Percentiles rank a stretch among this genome's conserved stretches.
These are phyloP conservation scores for Carettochelys insculpta DNA, from an alignment of 2,113 vertebrate genomes.

Conservation along the genomic window DNA sequence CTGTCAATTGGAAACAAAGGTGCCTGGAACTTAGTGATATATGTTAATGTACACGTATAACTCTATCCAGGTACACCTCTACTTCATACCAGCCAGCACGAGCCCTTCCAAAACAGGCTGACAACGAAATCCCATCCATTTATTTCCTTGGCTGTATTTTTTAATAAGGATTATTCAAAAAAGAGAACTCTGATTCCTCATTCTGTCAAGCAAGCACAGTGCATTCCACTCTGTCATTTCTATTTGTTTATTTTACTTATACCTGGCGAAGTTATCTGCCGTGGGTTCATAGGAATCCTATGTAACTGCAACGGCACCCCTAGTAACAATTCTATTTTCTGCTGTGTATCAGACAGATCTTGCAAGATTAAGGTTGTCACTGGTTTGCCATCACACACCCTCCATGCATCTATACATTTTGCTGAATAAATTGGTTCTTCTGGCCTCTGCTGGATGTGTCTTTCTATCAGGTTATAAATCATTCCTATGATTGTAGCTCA, in stretches of 20 bases:
- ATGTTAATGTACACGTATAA: neutral
- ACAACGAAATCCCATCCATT: neutral
- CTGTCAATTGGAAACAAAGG: neutral
- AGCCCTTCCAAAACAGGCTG: neutral
- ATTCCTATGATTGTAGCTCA: constrained; percentile 34
- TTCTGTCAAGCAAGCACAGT: neutral
- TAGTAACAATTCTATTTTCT: constrained; percentile 48
- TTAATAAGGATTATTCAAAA: neutral
- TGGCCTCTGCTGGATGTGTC: constrained; percentile 9
- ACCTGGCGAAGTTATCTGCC: constrained; percentile 20
- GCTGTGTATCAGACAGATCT: constrained; percentile 28
- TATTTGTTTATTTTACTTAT: neutral
- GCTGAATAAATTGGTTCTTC: constrained; percentile 55
- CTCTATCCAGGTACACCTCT: neutral
- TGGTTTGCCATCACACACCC: constrained; percentile 50
- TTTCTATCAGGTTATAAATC: constrained; percentile 36
- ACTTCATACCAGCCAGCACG: neutral
- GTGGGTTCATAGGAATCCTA: neutral
- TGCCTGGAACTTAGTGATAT: neutral
- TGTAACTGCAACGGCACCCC: constrained; percentile 6
- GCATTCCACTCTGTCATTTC: neutral
- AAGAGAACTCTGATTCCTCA: neutral
- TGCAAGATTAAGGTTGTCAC: constrained; percentile 27
- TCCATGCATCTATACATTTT: constrained; percentile 40
- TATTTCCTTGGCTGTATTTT: neutral